Base-by-base conservation (phyloP, 2,888 invertebrate species). In the Drymonia ruficornis region DNA sequence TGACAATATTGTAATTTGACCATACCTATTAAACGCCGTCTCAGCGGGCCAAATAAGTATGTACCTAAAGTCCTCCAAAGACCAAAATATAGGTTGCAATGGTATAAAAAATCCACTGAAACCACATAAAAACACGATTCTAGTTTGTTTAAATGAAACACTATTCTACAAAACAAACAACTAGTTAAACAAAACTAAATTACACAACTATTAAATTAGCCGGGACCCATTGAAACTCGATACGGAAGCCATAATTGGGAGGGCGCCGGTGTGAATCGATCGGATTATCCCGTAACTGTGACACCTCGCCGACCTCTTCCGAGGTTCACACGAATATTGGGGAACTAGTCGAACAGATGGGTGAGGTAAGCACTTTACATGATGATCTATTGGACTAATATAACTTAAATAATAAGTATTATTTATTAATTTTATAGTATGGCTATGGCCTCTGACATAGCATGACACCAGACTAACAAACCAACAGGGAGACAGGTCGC, bases 261-360 rank as follows among this genome's bases (percentile, higher is more conserved):
- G 50, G 57, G 59, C 48, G 59, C 59, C 64, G 63, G 67, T 60
- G 68, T 62, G 70, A 80, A 76, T 72, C 67, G 70, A 78, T 78
- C 61, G 74, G 80, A 75, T 79, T 72, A 80, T 70, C 71, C 65
- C 61, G 52, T 64, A 50, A 70, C 75, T 63, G 70, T 73, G 75
- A 73, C 79, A 73, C 79, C 76, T 75, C 51, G 50, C 55, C 62
- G 58, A 63, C 66, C 69, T 65, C 56, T 59, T 50, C 52, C 57
- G 54, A 43, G 51, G 64, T 67, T 69, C 74, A 68, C 70, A 75
- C 70, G 63, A 59, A 69, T 59, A 73, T 69, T 52, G 47, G 50
- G 63, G 61, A 70, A 38, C 31, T 31, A 52, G 36, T 29, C 23
- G 58, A 40, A 60, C 59, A 53, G 52, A 51, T 68, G 51, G 50